Conservation (phyloP, 2,113 vertebrate species). For the Apus apus region DNA sequence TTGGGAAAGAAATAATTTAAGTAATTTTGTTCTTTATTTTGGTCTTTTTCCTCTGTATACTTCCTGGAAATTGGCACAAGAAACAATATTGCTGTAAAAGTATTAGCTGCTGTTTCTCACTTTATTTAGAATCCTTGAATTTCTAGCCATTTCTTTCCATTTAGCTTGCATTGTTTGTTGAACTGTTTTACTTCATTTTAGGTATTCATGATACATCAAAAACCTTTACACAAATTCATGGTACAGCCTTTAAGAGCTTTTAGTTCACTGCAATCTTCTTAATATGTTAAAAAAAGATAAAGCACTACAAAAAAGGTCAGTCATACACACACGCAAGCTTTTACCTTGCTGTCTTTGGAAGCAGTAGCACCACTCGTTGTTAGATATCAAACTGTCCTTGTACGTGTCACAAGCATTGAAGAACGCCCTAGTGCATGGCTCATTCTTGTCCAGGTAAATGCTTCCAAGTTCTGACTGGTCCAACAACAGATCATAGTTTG, state of each 20-base stretch:
- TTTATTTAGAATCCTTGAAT: constrained; percentile 19
- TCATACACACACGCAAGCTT: not conserved
- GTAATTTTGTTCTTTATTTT: constrained; percentile 30
- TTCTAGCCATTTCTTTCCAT: not conserved
- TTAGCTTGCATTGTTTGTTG: not conserved
- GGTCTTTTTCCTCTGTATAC: not conserved
- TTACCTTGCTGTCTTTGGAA: constrained; percentile 97
- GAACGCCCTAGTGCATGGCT: constrained; percentile 88
- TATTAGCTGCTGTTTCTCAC: not conserved
- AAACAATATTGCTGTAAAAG: constrained; percentile 29
- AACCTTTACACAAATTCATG: not conserved
- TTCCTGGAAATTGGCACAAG: not conserved
- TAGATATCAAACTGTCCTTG: constrained; percentile 88
- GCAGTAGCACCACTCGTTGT: constrained; percentile 97
- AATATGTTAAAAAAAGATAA: not conserved
- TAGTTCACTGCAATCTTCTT: not conserved
- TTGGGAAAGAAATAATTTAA: constrained; percentile 42
- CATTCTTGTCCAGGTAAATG: constrained; percentile 91
- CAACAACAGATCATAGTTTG: constrained; percentile 91
- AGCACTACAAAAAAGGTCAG: not conserved
- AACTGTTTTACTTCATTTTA: not conserved
- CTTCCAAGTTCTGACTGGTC: constrained; percentile 92
- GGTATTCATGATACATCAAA: not conserved
- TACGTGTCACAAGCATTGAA: constrained; percentile 94
- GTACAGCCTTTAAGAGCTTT: not conserved